These are phyloP conservation scores for Protaetia brevitarsis DNA, from an alignment of 1,140 invertebrate species.

Conservation along the genomic window DNA sequence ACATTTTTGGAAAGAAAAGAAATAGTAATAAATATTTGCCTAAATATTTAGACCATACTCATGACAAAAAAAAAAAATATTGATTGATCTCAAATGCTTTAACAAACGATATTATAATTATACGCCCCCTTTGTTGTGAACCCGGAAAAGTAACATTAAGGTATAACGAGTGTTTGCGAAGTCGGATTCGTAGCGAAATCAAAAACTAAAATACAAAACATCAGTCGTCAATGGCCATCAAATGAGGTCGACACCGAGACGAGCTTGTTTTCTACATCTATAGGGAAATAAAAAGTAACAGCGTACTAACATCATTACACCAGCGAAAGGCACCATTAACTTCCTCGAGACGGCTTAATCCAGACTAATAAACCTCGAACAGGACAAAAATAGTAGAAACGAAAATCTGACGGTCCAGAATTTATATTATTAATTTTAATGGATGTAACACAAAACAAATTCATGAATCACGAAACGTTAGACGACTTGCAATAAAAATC, in stretches of 20 bases:
- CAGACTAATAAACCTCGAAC: not conserved
- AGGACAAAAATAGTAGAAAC: not conserved
- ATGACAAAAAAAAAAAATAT: too few species aligned
- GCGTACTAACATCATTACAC: not conserved
- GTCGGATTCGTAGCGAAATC: not conserved
- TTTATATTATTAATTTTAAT: constrained; percentile 2
- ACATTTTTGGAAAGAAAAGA: too few species aligned
- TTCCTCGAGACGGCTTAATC: not conserved
- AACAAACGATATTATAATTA: too few species aligned
- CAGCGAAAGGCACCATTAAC: not conserved
- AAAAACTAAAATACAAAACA: not conserved
- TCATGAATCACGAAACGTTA: not conserved
- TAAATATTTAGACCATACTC: too few species aligned
- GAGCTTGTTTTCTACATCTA: not conserved
- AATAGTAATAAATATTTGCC: too few species aligned
- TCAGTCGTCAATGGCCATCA: not conserved
- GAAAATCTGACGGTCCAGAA: constrained; percentile 1
- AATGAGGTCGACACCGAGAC: not conserved
- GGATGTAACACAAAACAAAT: not conserved
- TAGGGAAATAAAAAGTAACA: not conserved
- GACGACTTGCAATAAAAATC: constrained; percentile 1
- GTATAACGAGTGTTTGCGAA: too few species aligned
- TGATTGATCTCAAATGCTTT: too few species aligned
- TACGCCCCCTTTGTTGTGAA: too few species aligned
- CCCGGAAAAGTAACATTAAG: too few species aligned